phyloP scores from a whole-genome alignment of 2,113 vertebrate species.

The Erythrocercus mccallii region DNA sequence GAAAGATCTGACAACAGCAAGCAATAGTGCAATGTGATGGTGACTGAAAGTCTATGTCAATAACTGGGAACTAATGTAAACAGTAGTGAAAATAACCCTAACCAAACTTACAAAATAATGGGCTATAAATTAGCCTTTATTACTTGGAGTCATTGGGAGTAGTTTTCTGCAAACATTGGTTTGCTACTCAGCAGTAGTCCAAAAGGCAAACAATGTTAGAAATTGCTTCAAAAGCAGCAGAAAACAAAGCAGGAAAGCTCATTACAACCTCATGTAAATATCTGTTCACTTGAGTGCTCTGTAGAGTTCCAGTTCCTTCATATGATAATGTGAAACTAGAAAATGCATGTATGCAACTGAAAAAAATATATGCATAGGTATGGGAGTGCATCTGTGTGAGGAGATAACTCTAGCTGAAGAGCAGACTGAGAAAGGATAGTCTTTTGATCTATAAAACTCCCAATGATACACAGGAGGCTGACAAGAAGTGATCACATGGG shows the following conservation, averaged over 20 bases:
- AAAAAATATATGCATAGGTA: background rate
- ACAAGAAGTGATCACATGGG: accelerated
- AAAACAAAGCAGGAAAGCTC: conserved; percentile 1
- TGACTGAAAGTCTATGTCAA: background rate
- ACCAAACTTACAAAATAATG: background rate
- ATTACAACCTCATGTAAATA: background rate
- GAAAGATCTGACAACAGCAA: background rate
- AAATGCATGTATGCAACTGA: background rate
- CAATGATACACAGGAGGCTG: background rate
- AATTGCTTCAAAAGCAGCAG: background rate
- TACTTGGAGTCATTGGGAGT: background rate
- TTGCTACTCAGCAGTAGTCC: background rate
- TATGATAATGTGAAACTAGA: background rate
- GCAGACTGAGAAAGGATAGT: background rate
- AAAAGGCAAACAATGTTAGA: background rate
- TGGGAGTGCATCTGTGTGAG: background rate
- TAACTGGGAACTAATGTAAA: background rate
- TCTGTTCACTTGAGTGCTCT: background rate
- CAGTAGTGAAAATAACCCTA: background rate
- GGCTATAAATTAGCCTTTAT: background rate
- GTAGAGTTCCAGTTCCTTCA: background rate
- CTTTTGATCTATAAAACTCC: background rate
- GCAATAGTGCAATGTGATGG: background rate
- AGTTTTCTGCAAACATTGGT: background rate
- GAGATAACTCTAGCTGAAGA: background rate